Evolutionary conservation across 2,888 invertebrate genomes (phyloP).

Genomic region (Zygogramma bicolorata): DNA sequence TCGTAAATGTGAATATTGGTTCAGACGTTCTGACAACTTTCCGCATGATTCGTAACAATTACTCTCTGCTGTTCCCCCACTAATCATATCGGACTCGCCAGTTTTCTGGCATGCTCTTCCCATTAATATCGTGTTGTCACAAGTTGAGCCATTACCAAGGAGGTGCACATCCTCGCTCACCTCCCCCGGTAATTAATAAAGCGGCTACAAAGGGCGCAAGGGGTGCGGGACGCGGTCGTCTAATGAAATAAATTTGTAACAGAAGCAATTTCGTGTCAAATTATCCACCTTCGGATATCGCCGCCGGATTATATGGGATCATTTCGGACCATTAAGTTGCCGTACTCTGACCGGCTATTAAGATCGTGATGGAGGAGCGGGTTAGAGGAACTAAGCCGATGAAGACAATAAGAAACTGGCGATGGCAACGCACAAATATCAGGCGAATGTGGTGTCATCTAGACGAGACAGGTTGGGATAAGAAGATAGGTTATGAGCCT

Average conservation of each 20-base stretch:
- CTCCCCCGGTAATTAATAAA: constrained; percentile 28
- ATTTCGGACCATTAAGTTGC: constrained; percentile 30
- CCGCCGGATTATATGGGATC: constrained; percentile 30
- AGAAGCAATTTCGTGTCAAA: constrained; percentile 39
- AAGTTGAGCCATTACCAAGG: constrained; percentile 40
- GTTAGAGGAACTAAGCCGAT: not conserved
- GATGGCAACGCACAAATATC: not conserved
- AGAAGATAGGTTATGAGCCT: no score
- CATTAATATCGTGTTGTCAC: constrained; percentile 27
- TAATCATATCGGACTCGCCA: not conserved
- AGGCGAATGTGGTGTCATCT: not conserved
- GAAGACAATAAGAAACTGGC: not conserved
- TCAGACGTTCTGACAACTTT: not conserved
- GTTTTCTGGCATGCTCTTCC: not conserved
- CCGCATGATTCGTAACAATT: not conserved
- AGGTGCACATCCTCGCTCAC: constrained; percentile 12
- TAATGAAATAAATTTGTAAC: constrained; percentile 47
- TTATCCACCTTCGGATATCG: constrained; percentile 28
- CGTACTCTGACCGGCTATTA: not conserved
- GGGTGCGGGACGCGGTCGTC: constrained; percentile 23
- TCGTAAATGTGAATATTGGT: not conserved
- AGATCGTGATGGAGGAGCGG: not conserved
- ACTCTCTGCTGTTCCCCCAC: not conserved
- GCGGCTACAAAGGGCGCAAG: constrained; percentile 9
- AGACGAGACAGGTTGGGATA: no score